A percentile compares a stretch with the other conserved stretches of the same genome.
Evolutionary conservation across 2,797 vertebrate species (phyloP).

Genomic region (Cheirogaleus major): DNA sequence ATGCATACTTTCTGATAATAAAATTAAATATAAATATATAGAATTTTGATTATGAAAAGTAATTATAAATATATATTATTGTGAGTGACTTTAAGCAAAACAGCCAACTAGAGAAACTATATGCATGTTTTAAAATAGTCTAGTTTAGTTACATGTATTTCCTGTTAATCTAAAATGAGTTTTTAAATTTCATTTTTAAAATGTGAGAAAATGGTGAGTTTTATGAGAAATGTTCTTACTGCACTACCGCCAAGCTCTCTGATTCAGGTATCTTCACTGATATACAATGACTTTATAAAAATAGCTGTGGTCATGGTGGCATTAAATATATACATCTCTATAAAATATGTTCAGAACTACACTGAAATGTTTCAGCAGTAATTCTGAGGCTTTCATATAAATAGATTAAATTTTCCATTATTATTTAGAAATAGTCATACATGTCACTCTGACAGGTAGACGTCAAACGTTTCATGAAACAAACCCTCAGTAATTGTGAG

Average conservation of each 20-base stretch:
- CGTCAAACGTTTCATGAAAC: neutral
- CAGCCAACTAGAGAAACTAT: neutral
- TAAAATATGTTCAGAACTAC: neutral
- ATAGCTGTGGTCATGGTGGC: neutral
- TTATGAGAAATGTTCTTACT: neutral
- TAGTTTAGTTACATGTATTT: neutral
- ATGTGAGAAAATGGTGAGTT: neutral
- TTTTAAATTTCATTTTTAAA: neutral
- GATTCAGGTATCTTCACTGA: neutral
- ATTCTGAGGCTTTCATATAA: neutral
- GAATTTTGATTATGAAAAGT: neutral
- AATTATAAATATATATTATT: neutral
- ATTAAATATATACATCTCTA: neutral
- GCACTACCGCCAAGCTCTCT: neutral
- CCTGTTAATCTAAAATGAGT: neutral
- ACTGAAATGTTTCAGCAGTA: neutral
- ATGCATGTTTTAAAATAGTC: neutral
- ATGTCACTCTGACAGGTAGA: neutral
- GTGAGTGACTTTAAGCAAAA: neutral
- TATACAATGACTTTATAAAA: neutral
- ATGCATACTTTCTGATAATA: neutral
- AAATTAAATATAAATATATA: neutral
- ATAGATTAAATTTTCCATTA: neutral
- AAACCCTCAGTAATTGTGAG: neutral
- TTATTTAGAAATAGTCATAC: neutral